Conservation (phyloP, 1,140 invertebrate species). For the Agraylea sexmaculata region DNA sequence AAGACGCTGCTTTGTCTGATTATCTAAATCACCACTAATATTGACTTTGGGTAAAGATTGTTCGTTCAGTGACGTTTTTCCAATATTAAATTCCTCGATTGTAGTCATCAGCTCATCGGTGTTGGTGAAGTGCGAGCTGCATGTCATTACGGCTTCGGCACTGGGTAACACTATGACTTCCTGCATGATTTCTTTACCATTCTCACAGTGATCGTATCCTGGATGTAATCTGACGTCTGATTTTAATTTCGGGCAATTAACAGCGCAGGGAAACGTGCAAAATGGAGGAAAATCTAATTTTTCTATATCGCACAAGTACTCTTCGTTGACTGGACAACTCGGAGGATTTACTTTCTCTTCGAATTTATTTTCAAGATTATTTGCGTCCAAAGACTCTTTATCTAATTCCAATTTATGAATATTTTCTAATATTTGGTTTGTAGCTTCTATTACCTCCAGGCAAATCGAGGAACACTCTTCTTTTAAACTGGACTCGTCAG, state of each 20-base stretch:
- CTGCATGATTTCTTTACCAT: slow-evolving; percentile 25
- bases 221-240: slow-evolving; percentile 22
- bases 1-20: too few species aligned
- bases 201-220: slow-evolving; percentile 18
- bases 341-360: too few species aligned
- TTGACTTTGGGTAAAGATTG: too few species aligned
- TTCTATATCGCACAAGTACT: slow-evolving; percentile 26
- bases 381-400: too few species aligned
- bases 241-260: slow-evolving; percentile 23
- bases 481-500: too few species aligned
- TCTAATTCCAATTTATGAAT: too few species aligned
- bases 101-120: slow-evolving; percentile 7
- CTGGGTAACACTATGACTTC: slow-evolving; percentile 39
- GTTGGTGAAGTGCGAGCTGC: slow-evolving; percentile 18
- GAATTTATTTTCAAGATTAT: too few species aligned
- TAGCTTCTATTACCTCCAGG: too few species aligned
- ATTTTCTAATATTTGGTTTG: too few species aligned
- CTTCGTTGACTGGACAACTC: slow-evolving; percentile 7
- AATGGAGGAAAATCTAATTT: slow-evolving; percentile 20
- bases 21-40: too few species aligned
- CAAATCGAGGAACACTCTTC: too few species aligned
- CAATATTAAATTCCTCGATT: neutral
- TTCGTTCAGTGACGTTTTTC: too few species aligned
- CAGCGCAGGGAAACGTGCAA: slow-evolving; percentile 13
- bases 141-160: slow-evolving; percentile 32